phyloP scores from a whole-genome alignment of 2,113 vertebrate species.

The Aptenodytes patagonicus region DNA sequence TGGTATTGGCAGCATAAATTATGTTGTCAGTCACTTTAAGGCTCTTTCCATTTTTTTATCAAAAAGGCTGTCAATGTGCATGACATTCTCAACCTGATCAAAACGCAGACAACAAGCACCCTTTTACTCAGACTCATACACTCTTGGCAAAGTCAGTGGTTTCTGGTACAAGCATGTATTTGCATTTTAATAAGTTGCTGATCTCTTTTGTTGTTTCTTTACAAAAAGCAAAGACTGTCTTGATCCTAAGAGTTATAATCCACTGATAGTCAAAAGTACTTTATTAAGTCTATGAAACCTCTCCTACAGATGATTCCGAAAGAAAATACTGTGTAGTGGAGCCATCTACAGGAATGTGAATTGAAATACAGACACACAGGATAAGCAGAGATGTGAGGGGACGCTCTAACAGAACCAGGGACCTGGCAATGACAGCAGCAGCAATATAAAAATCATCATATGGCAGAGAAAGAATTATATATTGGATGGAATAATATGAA shows the following conservation, averaged over 20 bases:
- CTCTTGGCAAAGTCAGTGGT: neutral
- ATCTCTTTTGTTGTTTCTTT: neutral
- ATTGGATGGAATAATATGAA: neutral
- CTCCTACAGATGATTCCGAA: neutral
- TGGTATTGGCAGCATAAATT: neutral
- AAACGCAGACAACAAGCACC: neutral
- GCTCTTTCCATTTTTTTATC: neutral
- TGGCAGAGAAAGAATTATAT: neutral
- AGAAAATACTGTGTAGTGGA: neutral
- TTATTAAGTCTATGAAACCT: neutral
- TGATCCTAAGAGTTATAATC: neutral
- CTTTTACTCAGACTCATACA: neutral
- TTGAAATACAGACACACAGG: neutral
- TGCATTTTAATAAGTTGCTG: neutral
- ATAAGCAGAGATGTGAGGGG: neutral
- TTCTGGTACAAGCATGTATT: neutral
- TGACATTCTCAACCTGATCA: neutral
- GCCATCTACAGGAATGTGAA: conserved; percentile 33
- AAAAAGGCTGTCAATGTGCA: neutral
- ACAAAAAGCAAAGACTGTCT: neutral
- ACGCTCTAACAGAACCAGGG: neutral
- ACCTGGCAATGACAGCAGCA: neutral
- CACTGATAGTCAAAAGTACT: neutral
- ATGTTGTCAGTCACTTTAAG: neutral
- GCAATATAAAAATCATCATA: neutral